Evolutionary conservation across 2,797 vertebrate species (phyloP).

Genomic region (Esox lucius): DNA sequence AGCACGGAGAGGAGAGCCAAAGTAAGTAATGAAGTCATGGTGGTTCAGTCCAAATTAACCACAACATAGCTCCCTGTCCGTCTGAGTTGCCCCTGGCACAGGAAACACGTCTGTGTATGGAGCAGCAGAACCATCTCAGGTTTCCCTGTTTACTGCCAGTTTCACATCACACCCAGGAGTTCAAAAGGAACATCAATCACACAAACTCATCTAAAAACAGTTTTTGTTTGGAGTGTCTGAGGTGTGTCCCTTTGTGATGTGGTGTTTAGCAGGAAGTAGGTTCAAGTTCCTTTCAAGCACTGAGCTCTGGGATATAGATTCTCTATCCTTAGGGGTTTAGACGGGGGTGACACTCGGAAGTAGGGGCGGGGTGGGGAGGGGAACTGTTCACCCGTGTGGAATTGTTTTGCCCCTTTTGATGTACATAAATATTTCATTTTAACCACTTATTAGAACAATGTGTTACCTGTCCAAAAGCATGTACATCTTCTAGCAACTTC

Average conservation of each 20-base stretch:
- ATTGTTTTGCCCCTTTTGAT: background rate
- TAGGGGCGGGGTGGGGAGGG: background rate
- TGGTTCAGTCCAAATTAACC: background rate
- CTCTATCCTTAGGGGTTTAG: conserved; percentile 1
- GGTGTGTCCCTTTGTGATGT: conserved; percentile 2
- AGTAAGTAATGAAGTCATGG: background rate
- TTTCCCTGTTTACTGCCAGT: background rate
- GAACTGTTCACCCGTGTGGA: background rate
- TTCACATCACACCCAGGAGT: background rate
- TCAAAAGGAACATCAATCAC: conserved; percentile 1
- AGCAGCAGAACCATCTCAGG: conserved; percentile 2
- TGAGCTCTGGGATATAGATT: background rate
- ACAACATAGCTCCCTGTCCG: background rate
- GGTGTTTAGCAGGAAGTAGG: background rate
- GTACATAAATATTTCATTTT: background rate
- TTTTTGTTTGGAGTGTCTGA: background rate
- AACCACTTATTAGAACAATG: background rate
- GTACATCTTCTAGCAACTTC: background rate
- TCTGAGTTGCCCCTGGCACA: conserved; percentile 1
- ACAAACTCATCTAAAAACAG: background rate
- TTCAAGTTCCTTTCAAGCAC: background rate
- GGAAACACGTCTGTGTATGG: background rate
- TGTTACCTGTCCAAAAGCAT: background rate
- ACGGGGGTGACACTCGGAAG: background rate
- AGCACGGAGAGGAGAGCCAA: too few relatives aligned